Percentiles rank a stretch among this genome's conserved stretches.
Evolutionary conservation across 2,888 invertebrate genomes (phyloP).

Genomic region (Stenoptilia bipunctidactyla): DNA sequence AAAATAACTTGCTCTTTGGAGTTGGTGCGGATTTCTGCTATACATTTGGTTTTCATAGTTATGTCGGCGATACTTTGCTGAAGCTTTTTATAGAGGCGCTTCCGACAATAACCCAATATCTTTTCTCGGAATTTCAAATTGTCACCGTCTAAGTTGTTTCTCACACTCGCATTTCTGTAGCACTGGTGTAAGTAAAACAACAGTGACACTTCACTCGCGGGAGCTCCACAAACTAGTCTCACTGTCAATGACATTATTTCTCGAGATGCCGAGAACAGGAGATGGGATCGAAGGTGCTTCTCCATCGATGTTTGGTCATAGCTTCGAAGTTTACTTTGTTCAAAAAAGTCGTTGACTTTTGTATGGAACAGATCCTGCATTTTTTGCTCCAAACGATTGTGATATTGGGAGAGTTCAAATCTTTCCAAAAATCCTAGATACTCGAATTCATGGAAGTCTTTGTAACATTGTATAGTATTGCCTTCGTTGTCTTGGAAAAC

Average conservation of each 20-base stretch:
- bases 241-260: constrained; percentile 53
- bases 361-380: constrained; percentile 41
- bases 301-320: constrained; percentile 58
- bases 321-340: constrained; percentile 29
- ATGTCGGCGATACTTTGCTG: constrained; percentile 44
- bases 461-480: constrained; percentile 27
- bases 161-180: constrained; percentile 38
- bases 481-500: constrained; percentile 47
- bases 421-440: constrained; percentile 41
- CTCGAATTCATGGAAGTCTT: constrained; percentile 41
- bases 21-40: constrained; percentile 42
- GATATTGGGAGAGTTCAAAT: constrained; percentile 54
- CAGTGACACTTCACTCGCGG: constrained; percentile 42
- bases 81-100: constrained; percentile 35
- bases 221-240: constrained; percentile 43
- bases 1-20: constrained; percentile 43
- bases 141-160: constrained; percentile 44
- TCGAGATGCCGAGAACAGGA: constrained; percentile 43
- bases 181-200: constrained; percentile 59
- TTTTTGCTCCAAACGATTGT: constrained; percentile 34
- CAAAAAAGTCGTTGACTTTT: constrained; percentile 15
- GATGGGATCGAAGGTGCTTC: constrained; percentile 33
- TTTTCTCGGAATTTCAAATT: constrained; percentile 50
- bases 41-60: constrained; percentile 31
- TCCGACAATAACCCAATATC: constrained; percentile 43